These are phyloP conservation scores for Platorchestia sp. DNA, from an alignment of 1,140 invertebrate species.

Conservation along the genomic window DNA sequence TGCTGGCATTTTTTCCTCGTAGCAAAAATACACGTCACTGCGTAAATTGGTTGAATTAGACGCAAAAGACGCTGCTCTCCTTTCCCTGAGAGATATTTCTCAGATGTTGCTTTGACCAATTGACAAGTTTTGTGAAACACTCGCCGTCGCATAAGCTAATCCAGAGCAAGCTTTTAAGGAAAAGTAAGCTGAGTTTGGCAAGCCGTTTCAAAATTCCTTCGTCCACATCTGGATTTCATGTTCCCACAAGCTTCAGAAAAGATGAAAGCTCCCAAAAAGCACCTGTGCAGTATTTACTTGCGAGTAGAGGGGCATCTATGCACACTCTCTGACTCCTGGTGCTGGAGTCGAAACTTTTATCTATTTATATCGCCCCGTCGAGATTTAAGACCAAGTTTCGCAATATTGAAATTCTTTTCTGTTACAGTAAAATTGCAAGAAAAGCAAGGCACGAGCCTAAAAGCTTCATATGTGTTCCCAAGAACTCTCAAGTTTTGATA, in stretches of 20 bases:
- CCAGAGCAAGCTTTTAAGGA: background rate
- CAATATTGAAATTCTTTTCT: constrained; percentile 52
- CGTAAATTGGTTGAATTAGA: background rate
- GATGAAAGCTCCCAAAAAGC: background rate
- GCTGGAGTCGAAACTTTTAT: background rate
- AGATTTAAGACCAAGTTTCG: constrained; percentile 25
- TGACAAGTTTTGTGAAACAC: background rate
- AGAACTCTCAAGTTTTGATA: constrained; percentile 36
- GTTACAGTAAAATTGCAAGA: constrained; percentile 7
- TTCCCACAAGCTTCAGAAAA: background rate
- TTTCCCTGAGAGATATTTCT: background rate
- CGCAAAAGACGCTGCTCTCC: background rate
- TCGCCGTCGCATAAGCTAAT: background rate
- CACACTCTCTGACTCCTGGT: background rate
- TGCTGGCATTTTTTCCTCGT: background rate
- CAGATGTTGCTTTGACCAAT: background rate
- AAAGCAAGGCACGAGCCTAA: background rate
- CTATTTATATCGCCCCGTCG: background rate
- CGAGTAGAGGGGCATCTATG: background rate
- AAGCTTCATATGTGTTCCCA: constrained; percentile 33
- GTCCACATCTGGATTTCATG: background rate
- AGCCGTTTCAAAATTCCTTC: background rate
- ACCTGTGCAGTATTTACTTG: background rate
- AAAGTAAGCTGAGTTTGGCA: background rate
- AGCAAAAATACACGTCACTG: background rate